Evolutionary conservation across 1,140 invertebrate genomes (phyloP).

Genomic region (fruit fly (Drosophila melanogaster)): Release_6_plus_ISO1_MT NC_004354.4:8579001-8579500

Average conservation of each 20-base stretch:
- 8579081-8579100: neutral
- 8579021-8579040: slow-evolving; percentile 1
- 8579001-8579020: slow-evolving; percentile 9
- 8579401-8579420: neutral
- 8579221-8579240: too few relatives aligned
- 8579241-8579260: too few relatives aligned
- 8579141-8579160: neutral
- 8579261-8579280: too few relatives aligned
- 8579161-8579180: too few relatives aligned
- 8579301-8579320: too few relatives aligned
- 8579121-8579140: neutral
- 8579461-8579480: slow-evolving; percentile 9
- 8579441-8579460: slow-evolving; percentile 10
- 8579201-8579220: too few relatives aligned
- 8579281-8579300: too few relatives aligned
- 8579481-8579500: neutral
- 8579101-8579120: neutral
- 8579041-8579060: neutral
- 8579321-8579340: neutral
- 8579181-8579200: too few relatives aligned
- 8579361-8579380: slow-evolving; percentile 1
- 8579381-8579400: neutral
- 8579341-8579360: neutral
- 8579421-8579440: slow-evolving; percentile 8
- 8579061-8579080: neutral